A percentile compares a stretch with the other conserved stretches of the same genome.
These are phyloP conservation scores for Calameuta filiformis DNA, from an alignment of 2,888 invertebrate genomes.

Conservation along the genomic window DNA sequence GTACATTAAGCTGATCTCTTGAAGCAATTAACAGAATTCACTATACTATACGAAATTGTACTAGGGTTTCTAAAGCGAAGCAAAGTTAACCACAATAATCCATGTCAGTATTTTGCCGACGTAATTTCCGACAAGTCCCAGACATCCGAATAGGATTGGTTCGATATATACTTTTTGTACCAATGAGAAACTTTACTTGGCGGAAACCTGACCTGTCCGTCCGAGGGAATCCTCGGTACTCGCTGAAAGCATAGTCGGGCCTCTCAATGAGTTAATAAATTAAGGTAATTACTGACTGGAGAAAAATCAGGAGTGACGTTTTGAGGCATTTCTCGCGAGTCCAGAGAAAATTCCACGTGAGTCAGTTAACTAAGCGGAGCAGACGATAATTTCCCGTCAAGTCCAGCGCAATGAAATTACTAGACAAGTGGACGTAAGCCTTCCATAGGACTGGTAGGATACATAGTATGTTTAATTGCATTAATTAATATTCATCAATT, in stretches of 20 bases:
- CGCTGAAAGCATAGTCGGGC: neutral
- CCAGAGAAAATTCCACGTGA: constrained; percentile 23
- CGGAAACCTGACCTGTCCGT: neutral
- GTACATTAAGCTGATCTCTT: neutral
- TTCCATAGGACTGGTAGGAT: constrained; percentile 12
- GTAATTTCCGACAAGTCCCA: neutral
- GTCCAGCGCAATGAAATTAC: neutral
- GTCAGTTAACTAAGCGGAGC: constrained; percentile 17
- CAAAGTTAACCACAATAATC: neutral
- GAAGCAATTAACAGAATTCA: neutral
- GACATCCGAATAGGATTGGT: neutral
- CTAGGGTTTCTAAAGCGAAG: neutral
- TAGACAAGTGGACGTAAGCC: neutral
- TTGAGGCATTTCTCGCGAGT: constrained; percentile 1
- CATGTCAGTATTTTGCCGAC: neutral
- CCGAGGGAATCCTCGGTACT: neutral
- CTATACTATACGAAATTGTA: neutral
- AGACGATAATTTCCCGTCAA: constrained; percentile 34
- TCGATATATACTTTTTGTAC: neutral
- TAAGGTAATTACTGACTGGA: constrained; percentile 29
- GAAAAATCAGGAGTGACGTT: neutral
- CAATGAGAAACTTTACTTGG: neutral
- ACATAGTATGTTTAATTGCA: constrained; percentile 36
- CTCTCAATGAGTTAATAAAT: constrained; percentile 34
- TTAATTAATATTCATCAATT: constrained; percentile 34